Conservation (phyloP, 92 coral and sea anemone species). For the Porites cylindrica region DNA sequence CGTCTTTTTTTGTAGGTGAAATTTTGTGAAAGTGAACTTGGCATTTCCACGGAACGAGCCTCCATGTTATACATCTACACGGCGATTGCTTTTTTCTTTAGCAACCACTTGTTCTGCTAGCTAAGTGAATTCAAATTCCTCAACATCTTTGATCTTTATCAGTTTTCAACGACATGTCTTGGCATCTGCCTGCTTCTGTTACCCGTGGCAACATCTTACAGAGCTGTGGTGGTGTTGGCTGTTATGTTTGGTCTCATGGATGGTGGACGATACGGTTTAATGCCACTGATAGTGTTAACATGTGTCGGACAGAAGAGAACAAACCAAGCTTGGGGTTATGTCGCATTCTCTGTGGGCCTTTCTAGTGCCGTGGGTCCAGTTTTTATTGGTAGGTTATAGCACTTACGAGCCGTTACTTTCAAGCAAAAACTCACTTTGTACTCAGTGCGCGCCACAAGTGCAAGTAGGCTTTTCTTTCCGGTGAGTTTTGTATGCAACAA, state of each 20-base stretch:
- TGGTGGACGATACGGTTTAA: constrained; percentile 25
- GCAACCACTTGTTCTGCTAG: constrained; percentile 26
- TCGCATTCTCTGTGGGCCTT: constrained; percentile 19
- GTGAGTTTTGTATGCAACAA: too few species aligned
- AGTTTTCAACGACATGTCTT: constrained; percentile 11
- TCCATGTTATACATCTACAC: constrained; percentile 20
- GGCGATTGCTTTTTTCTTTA: constrained; percentile 30
- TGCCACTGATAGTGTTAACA: constrained; percentile 38
- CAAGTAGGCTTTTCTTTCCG: too few species aligned
- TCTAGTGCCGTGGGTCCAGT: constrained; percentile 34
- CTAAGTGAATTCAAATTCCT: constrained; percentile 13
- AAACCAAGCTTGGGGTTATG: constrained; percentile 41
- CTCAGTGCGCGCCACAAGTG: too few species aligned
- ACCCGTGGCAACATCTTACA: constrained; percentile 39
- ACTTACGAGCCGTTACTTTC: background rate
- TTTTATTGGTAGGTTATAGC: constrained; percentile 34
- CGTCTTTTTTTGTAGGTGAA: constrained; percentile 13
- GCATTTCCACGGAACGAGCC: constrained; percentile 22
- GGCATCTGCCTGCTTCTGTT: constrained; percentile 27
- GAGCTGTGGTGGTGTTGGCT: constrained; percentile 17
- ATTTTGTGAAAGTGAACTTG: constrained; percentile 50
- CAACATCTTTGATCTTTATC: constrained; percentile 17
- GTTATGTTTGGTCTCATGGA: constrained; percentile 24
- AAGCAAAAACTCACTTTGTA: too few species aligned
- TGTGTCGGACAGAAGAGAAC: constrained; percentile 41